These are phyloP conservation scores for Adelphocoris suturalis DNA, from an alignment of 2,888 invertebrate species.

Conservation along the genomic window DNA sequence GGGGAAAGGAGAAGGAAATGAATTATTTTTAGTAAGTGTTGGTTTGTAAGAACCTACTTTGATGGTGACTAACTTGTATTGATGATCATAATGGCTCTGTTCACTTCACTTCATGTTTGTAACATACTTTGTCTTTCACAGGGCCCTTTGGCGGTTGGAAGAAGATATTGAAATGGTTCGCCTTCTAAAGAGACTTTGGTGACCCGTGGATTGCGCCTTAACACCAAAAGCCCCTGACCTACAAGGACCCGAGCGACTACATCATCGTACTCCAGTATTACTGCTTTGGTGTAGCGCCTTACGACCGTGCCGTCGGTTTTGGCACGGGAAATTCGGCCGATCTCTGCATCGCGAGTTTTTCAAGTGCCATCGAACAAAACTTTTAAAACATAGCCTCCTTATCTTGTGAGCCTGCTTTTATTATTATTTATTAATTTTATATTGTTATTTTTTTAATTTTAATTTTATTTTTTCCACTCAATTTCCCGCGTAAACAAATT, in stretches of 20 bases:
- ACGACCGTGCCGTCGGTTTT: constrained; percentile 18
- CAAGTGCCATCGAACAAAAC: constrained; percentile 65
- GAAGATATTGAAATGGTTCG: constrained; percentile 73
- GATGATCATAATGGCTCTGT: too few relatives aligned
- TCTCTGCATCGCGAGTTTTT: constrained; percentile 63
- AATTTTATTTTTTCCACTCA: background rate
- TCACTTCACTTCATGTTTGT: too few relatives aligned
- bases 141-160: constrained; percentile 74
- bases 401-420: background rate
- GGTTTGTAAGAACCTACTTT: too few relatives aligned
- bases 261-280: constrained; percentile 61
- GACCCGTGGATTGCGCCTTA: constrained; percentile 50
- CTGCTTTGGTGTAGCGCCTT: constrained; percentile 55
- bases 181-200: constrained; percentile 74
- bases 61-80: too few relatives aligned
- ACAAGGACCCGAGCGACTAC: constrained; percentile 16
- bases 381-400: background rate
- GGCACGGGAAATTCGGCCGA: constrained; percentile 46
- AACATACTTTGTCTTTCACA: constrained; percentile 24
- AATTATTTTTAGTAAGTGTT: too few relatives aligned
- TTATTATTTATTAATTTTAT: constrained; percentile 29
- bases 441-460: background rate
- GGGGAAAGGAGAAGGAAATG: too few relatives aligned
- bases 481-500: background rate
- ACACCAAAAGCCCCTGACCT: constrained; percentile 2